Conservation (phyloP, 2,797 vertebrate genomes). For the Halcyon chelicuti region DNA sequence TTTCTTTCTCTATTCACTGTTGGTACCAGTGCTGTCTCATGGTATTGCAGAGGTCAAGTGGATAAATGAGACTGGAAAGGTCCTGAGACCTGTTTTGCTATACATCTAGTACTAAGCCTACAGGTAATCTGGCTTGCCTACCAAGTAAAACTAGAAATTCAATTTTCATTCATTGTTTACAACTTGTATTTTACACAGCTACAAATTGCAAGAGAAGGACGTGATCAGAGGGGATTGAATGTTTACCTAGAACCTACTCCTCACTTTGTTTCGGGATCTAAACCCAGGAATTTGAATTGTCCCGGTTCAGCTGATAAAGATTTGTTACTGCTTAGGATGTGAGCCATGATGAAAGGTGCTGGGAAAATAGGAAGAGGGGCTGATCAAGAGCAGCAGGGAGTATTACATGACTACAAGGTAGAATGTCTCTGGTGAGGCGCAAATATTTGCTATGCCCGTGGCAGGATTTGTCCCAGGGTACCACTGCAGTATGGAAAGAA, state of each 20-base stretch:
- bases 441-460: neutral
- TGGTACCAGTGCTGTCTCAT: neutral
- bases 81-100: neutral
- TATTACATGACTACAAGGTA: neutral
- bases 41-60: neutral
- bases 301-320: neutral
- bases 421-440: neutral
- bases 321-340: neutral
- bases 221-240: neutral
- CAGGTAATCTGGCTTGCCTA: neutral
- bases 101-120: neutral
- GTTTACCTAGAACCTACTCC: neutral
- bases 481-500: neutral
- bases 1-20: neutral
- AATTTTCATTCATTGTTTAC: conserved; percentile 12
- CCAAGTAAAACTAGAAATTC: conserved; percentile 3
- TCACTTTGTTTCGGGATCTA: neutral
- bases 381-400: neutral
- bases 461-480: conserved; percentile 17
- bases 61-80: neutral
- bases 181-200: neutral
- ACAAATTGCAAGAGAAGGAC: neutral
- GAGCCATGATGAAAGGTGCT: neutral
- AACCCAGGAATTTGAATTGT: neutral
- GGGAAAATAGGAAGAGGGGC: neutral